phyloP scores from a whole-genome alignment of 1,140 invertebrate genomes.

The Bactericera cockerelli region DNA sequence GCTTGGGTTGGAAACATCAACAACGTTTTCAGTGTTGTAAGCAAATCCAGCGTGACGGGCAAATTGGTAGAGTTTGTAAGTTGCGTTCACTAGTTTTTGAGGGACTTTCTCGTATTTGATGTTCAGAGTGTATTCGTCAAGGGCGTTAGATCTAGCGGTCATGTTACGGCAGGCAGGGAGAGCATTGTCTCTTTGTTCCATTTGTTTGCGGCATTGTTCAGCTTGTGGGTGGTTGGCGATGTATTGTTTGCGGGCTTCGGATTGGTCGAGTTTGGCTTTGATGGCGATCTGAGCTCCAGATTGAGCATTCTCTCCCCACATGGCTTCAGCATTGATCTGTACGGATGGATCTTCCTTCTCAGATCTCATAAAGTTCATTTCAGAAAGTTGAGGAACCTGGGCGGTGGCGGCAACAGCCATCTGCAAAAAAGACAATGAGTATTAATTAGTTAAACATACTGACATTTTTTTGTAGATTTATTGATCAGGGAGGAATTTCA shows the following conservation, averaged over 20 bases:
- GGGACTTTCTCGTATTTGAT: constrained; percentile 31
- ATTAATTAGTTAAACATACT: neutral
- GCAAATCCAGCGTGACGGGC: constrained; percentile 17
- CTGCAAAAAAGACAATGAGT: constrained; percentile 23
- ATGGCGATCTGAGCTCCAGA: constrained; percentile 18
- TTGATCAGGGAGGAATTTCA: neutral
- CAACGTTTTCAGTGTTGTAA: constrained; percentile 19
- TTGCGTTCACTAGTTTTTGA: constrained; percentile 18
- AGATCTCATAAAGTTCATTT: constrained; percentile 35
- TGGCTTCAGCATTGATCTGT: constrained; percentile 32
- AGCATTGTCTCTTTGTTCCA: constrained; percentile 35
- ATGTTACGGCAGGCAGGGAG: constrained; percentile 36
- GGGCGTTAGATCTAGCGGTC: constrained; percentile 30
- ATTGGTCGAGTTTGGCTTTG: constrained; percentile 31
- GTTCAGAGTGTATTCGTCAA: constrained; percentile 32
- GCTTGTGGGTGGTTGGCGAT: constrained; percentile 28
- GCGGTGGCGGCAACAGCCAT: constrained; percentile 29
- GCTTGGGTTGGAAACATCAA: constrained; percentile 20
- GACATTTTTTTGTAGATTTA: too few species aligned
- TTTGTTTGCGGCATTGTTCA: constrained; percentile 34
- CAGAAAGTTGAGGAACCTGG: constrained; percentile 30
- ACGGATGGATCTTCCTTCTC: constrained; percentile 32
- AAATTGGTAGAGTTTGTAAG: constrained; percentile 19
- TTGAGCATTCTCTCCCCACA: constrained; percentile 29
- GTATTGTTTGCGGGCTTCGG: constrained; percentile 31